These are phyloP conservation scores for Bergia puertoricense DNA, from an alignment of 92 coral and sea anemone genomes.

Conservation along the genomic window DNA sequence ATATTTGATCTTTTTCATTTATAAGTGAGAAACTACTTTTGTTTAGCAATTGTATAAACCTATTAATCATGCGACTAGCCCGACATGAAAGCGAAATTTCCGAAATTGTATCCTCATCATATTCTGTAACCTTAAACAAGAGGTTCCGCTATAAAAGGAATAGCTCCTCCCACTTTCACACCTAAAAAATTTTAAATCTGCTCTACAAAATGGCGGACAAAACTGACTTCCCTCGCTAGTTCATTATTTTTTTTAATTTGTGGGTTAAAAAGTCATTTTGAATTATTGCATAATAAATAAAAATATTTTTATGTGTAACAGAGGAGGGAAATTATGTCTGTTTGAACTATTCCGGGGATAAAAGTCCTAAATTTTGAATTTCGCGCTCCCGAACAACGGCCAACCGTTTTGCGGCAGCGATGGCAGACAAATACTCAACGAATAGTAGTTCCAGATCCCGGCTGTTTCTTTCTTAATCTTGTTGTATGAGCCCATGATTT, in stretches of 20 bases:
- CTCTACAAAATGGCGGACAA: not conserved
- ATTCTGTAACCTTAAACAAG: no score
- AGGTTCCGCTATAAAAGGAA: no score
- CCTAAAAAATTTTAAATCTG: not conserved
- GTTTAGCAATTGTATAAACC: no score
- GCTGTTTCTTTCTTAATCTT: not conserved
- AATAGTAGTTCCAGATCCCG: conserved; percentile 18
- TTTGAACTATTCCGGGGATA: not conserved
- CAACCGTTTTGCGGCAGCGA: conserved; percentile 5
- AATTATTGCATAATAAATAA: no score
- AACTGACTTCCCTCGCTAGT: not conserved
- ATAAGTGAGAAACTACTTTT: no score
- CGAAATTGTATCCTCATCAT: no score
- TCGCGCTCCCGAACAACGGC: conserved; percentile 2
- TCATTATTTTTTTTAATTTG: no score
- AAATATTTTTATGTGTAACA: not conserved
- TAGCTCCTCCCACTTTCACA: not conserved
- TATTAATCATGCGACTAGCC: no score
- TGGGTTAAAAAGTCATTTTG: not conserved
- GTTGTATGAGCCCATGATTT: conserved; percentile 14
- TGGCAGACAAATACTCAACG: not conserved
- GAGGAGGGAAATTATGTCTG: not conserved
- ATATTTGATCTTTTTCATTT: no score
- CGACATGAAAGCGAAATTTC: no score
- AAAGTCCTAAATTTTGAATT: not conserved